phyloP scores from a whole-genome alignment of 2,797 vertebrate genomes.

The Enteromius fasciolatus region DNA sequence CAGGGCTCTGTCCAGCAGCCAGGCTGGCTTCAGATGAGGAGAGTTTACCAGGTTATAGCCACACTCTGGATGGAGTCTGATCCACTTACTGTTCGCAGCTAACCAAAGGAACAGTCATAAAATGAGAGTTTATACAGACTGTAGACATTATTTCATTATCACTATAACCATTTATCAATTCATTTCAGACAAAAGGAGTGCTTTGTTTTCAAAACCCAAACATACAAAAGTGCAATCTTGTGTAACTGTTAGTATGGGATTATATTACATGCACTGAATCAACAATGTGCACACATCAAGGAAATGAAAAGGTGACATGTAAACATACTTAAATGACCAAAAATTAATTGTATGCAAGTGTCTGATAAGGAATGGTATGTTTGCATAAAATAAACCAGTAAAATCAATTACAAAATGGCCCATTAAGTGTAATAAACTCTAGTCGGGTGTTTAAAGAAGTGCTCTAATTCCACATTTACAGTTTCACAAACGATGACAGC shows the following conservation, averaged over 20 bases:
- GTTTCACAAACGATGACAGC: neutral
- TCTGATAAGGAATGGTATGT: neutral
- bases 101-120: constrained; percentile 24
- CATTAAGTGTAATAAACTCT: constrained; percentile 14
- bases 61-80: constrained; percentile 90
- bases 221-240: neutral
- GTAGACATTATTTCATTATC: neutral
- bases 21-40: constrained; percentile 92
- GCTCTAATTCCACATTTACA: neutral
- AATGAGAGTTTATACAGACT: neutral
- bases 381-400: constrained; percentile 15
- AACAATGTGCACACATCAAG: neutral
- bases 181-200: neutral
- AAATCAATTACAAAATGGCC: constrained; percentile 6
- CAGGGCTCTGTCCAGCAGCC: constrained; percentile 91
- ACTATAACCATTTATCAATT: neutral
- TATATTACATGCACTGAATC: neutral
- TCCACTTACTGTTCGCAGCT: constrained; percentile 92
- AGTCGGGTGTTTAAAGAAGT: constrained; percentile 8
- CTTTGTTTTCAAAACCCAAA: neutral
- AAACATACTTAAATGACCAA: neutral
- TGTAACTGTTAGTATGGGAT: neutral
- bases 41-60: constrained; percentile 94
- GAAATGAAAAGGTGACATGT: neutral
- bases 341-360: neutral